Percentiles rank a stretch among this genome's conserved stretches.
phyloP scores from a whole-genome alignment of 2,797 vertebrate genomes.

The Helicolenus hilgendorfi region DNA sequence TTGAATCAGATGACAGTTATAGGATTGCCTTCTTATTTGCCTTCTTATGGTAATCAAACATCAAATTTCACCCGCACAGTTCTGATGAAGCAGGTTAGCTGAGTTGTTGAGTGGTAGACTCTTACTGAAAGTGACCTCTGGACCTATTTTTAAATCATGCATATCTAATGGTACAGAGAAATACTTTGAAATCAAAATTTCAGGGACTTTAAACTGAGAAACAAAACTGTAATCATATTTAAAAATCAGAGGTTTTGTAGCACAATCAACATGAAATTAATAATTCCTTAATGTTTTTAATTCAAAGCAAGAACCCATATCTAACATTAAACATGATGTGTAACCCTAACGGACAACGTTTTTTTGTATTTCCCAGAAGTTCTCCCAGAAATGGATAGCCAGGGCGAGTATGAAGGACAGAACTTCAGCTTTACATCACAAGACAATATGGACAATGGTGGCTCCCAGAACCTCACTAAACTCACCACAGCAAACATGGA shows the following conservation, averaged over 20 bases:
- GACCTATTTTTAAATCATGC: background rate
- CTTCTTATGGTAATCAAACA: background rate
- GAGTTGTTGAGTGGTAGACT: background rate
- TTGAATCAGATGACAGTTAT: background rate
- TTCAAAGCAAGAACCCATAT: background rate
- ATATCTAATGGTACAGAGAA: background rate
- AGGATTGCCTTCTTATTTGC: background rate
- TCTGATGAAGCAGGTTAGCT: background rate
- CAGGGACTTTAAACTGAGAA: background rate
- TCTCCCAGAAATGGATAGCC: constrained; percentile 93
- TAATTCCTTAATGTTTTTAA: background rate
- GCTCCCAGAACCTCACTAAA: constrained; percentile 90
- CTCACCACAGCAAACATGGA: constrained; percentile 92
- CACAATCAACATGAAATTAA: background rate
- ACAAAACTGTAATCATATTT: too few species aligned
- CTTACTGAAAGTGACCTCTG: too few species aligned
- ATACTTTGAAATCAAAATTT: background rate
- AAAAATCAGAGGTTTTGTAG: background rate
- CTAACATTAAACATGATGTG: background rate
- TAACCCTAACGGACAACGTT: background rate
- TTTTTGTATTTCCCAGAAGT: constrained; percentile 85
- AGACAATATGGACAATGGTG: constrained; percentile 88
- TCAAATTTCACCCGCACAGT: background rate
- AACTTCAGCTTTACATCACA: constrained; percentile 92
- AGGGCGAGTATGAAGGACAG: constrained; percentile 95